A percentile compares a stretch with the other conserved stretches of the same genome.
phyloP scores from a whole-genome alignment of 2,113 vertebrate genomes.

The Entelurus aequoreus region DNA sequence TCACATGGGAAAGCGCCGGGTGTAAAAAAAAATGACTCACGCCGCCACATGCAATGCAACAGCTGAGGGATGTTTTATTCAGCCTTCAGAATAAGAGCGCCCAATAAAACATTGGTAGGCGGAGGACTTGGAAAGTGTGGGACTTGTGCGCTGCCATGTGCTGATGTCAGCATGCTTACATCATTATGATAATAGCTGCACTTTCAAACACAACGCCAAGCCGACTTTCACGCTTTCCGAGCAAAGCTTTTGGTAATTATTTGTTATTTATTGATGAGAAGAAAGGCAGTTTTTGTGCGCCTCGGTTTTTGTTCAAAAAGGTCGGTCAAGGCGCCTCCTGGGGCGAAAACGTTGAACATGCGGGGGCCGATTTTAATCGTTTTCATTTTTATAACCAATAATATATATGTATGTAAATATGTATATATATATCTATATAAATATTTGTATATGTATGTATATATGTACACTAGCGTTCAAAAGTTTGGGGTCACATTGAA shows the following conservation, averaged over 20 bases:
- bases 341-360: too few relatives aligned
- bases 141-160: background rate
- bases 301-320: too few relatives aligned
- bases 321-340: too few relatives aligned
- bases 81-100: background rate
- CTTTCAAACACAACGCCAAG: background rate
- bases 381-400: too few relatives aligned
- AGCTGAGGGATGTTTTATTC: background rate
- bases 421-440: too few relatives aligned
- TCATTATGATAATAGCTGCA: background rate
- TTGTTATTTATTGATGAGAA: background rate
- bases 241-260: background rate
- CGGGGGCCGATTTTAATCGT: too few relatives aligned
- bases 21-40: background rate
- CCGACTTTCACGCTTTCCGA: background rate
- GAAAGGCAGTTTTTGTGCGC: background rate
- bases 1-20: background rate
- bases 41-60: background rate
- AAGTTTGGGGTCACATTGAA: too few relatives aligned
- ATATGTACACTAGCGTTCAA: too few relatives aligned
- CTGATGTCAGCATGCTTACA: background rate
- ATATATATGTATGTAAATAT: too few relatives aligned
- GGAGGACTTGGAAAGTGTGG: background rate
- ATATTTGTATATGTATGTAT: too few relatives aligned
- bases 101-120: background rate